Evolutionary conservation across 1,140 invertebrate species (phyloP).

Genomic region (Drosophila melanica): DNA sequence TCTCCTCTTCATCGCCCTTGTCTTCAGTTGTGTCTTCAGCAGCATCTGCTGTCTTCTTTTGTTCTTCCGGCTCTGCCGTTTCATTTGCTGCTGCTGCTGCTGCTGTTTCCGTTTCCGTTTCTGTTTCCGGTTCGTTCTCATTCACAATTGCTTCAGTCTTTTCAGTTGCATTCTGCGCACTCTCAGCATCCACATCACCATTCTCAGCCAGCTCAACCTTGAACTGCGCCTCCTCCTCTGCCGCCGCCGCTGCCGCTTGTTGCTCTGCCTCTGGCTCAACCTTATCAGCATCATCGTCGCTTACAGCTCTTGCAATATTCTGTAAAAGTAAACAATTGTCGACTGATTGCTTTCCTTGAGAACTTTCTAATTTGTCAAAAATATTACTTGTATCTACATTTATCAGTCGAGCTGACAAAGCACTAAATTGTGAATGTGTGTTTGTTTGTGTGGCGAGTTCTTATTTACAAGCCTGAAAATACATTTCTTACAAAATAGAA

Average conservation of each 20-base stretch:
- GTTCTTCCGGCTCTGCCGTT: not conserved
- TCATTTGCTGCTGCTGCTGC: conserved; percentile 8
- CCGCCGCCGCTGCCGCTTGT: conserved; percentile 10
- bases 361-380: conserved; percentile 12
- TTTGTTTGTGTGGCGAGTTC: conserved; percentile 2
- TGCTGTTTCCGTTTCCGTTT: conserved; percentile 1
- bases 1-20: conserved; percentile 2
- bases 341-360: conserved; percentile 80
- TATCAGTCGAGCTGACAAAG: conserved; percentile 26
- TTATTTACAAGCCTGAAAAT: conserved; percentile 12
- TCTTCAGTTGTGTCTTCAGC: conserved; percentile 11
- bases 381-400: conserved; percentile 30
- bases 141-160: conserved; percentile 46
- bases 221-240: not conserved
- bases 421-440: conserved; percentile 10
- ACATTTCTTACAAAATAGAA: not conserved
- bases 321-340: conserved; percentile 84
- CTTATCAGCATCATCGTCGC: conserved; percentile 38
- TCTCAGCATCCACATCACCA: conserved; percentile 45
- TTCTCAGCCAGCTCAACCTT: conserved; percentile 23
- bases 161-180: conserved; percentile 52
- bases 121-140: not conserved
- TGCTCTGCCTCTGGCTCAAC: conserved; percentile 24
- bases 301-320: conserved; percentile 79
- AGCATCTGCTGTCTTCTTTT: not conserved